A percentile compares a stretch with the other conserved stretches of the same genome.
phyloP scores from a whole-genome alignment of 2,797 vertebrate genomes.

The Loris lydekkerianus region DNA sequence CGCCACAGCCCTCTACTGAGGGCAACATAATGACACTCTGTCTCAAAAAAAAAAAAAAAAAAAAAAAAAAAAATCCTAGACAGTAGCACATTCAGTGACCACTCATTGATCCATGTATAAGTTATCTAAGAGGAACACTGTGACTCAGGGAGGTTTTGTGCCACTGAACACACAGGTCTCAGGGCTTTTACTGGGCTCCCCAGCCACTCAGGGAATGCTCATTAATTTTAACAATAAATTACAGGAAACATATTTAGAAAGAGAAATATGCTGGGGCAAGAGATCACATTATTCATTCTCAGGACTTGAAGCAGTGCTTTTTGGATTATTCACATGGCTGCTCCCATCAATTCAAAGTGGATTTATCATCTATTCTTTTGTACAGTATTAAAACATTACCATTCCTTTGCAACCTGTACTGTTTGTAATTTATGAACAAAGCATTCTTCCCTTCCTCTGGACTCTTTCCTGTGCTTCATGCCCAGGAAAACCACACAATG shows the following conservation, averaged over 20 bases:
- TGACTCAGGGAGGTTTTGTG: not conserved
- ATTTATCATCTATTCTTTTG: slow-evolving; percentile 66
- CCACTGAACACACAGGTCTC: not conserved
- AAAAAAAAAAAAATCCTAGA: not conserved
- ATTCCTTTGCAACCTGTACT: slow-evolving; percentile 37
- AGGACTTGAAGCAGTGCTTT: slow-evolving; percentile 5
- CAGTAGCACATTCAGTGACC: not conserved
- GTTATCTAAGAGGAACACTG: not conserved
- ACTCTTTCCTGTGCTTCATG: slow-evolving; percentile 23
- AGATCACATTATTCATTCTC: slow-evolving; percentile 58
- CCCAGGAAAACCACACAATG: not conserved
- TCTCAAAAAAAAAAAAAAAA: not conserved
- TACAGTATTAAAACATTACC: slow-evolving; percentile 33
- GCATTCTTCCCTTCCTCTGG: slow-evolving; percentile 20
- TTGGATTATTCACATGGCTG: not conserved
- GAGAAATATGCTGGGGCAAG: slow-evolving; percentile 23
- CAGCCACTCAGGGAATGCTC: slow-evolving; percentile 24
- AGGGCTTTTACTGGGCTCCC: not conserved
- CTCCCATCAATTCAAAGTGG: slow-evolving; percentile 44
- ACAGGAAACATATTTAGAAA: slow-evolving; percentile 61
- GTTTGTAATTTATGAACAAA: slow-evolving; percentile 56
- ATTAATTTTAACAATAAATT: slow-evolving; percentile 47
- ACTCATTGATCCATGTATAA: not conserved
- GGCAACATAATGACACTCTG: no score
- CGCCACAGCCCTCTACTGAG: no score